These are phyloP conservation scores for Tyria jacobaeae DNA, from an alignment of 2,888 invertebrate genomes.

Conservation along the genomic window DNA sequence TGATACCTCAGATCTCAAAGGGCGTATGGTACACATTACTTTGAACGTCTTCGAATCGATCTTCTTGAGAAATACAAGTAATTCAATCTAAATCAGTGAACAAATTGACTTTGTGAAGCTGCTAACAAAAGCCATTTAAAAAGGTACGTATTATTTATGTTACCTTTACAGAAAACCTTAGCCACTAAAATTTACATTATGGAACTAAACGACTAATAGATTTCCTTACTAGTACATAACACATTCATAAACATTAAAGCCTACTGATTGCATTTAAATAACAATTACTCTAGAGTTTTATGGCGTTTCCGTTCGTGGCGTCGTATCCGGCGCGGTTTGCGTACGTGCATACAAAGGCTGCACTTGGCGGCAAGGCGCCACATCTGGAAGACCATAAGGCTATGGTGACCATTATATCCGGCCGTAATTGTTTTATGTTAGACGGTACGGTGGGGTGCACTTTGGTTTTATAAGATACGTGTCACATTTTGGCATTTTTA, in stretches of 20 bases:
- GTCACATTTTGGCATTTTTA: background rate
- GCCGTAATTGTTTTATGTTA: conserved; percentile 20
- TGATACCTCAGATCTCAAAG: no score
- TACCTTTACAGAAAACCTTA: background rate
- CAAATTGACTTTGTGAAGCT: no score
- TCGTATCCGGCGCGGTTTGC: conserved; percentile 66
- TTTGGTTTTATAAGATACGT: background rate
- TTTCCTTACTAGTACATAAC: conserved; percentile 43
- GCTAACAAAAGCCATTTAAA: background rate
- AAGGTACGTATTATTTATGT: background rate
- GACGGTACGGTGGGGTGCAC: background rate
- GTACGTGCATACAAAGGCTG: conserved; percentile 71
- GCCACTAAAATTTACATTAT: background rate
- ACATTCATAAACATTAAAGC: conserved; percentile 42
- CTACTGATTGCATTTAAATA: conserved; percentile 68
- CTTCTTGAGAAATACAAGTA: no score
- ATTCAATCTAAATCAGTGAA: no score
- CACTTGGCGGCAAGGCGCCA: conserved; percentile 61
- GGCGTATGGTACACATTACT: no score
- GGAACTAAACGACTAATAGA: conserved; percentile 22
- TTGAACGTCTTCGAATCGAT: no score
- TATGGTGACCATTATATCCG: conserved; percentile 47
- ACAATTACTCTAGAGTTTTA: conserved; percentile 73
- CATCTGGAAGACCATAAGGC: conserved; percentile 58
- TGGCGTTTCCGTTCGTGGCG: conserved; percentile 67